These are phyloP conservation scores for Tenualosa ilisha DNA, from an alignment of 2,797 vertebrate genomes.

Conservation along the genomic window DNA sequence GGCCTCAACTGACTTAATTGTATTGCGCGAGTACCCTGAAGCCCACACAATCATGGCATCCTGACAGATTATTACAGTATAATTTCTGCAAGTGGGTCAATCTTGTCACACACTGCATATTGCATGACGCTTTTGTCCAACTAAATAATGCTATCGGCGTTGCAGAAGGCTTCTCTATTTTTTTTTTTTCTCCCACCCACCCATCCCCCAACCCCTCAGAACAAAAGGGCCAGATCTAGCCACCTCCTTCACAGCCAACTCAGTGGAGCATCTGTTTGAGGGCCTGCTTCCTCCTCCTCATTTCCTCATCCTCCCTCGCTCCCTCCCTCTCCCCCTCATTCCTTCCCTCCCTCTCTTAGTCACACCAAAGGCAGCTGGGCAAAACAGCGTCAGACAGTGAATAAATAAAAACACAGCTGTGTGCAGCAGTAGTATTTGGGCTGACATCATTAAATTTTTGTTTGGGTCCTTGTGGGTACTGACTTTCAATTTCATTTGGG, in stretches of 20 bases:
- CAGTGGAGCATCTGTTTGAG: slow-evolving; percentile 33
- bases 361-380: slow-evolving; percentile 27
- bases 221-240: background rate
- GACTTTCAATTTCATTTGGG: background rate
- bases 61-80: slow-evolving; percentile 18
- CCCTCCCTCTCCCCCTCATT: background rate
- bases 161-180: slow-evolving; percentile 18
- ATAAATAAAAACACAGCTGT: slow-evolving; percentile 37
- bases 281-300: slow-evolving; percentile 19
- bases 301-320: background rate
- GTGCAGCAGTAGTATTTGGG: background rate
- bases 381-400: slow-evolving; percentile 35
- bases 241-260: slow-evolving; percentile 13
- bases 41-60: slow-evolving; percentile 12
- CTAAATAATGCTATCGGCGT: background rate
- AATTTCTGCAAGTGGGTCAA: slow-evolving; percentile 9
- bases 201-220: background rate
- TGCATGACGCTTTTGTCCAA: slow-evolving; percentile 13
- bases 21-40: background rate
- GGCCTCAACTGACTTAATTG: slow-evolving; percentile 13
- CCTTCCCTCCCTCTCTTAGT: slow-evolving; percentile 15
- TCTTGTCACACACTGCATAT: slow-evolving; percentile 17
- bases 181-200: background rate
- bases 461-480: background rate
- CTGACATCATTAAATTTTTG: background rate